Conservation (phyloP, 2,113 vertebrate genomes). For the Nothocercus julius region DNA sequence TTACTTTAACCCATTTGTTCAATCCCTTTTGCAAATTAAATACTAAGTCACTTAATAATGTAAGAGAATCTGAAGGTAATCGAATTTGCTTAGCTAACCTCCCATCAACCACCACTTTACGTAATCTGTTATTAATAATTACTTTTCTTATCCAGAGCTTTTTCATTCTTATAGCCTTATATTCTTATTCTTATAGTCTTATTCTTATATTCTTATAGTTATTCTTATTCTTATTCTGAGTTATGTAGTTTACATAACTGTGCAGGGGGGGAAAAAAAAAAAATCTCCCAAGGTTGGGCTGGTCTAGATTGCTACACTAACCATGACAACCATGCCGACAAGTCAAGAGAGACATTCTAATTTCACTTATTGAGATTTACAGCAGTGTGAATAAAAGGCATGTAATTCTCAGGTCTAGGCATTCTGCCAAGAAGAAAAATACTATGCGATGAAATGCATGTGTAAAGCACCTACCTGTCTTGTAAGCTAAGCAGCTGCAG, state of each 20-base stretch:
- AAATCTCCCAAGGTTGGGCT: not conserved
- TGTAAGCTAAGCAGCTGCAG: not conserved
- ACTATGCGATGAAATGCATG: not conserved
- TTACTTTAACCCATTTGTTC: not conserved
- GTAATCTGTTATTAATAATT: not conserved
- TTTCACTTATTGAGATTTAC: conserved; percentile 5
- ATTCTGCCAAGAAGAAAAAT: conserved; percentile 8
- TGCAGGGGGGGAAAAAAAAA: not conserved
- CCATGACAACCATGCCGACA: not conserved
- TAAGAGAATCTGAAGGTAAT: not conserved
- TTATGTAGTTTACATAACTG: not conserved
- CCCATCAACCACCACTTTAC: not conserved
- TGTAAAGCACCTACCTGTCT: not conserved
- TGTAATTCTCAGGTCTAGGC: not conserved
- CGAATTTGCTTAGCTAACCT: not conserved
- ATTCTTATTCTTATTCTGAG: not conserved
- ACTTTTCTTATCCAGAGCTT: not conserved
- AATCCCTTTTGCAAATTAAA: not conserved
- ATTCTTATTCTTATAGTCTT: no score
- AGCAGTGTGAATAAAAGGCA: not conserved
- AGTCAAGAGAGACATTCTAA: not conserved
- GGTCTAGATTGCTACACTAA: not conserved
- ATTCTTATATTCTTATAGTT: no score
- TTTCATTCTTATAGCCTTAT: not conserved
- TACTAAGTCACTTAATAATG: not conserved